Base-by-base conservation (phyloP, 2,113 vertebrate genomes). In the Talpa occidentalis region DNA sequence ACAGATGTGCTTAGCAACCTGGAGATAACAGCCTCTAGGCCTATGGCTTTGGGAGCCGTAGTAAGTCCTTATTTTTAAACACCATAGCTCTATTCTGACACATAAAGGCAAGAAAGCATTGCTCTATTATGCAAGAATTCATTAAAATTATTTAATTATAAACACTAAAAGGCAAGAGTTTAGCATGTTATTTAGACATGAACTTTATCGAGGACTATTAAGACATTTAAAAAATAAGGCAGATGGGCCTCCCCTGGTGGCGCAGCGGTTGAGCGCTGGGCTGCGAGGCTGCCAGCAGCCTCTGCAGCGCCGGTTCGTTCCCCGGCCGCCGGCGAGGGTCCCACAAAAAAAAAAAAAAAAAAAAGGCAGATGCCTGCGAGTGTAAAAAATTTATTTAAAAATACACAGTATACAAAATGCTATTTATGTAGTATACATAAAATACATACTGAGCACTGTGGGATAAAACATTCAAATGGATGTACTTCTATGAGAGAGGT, bases 171-270 rank as follows among this genome's bases (percentile, higher is more conserved):
- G 54, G 49, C 73, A 79, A 28, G 42, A 42, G 26, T 40, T 74
- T 6, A 80, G 40, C 11, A 85, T 28, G 1, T 84, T 79, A 67
- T 69, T 90, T 56, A 67, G 47, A 95, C 10, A 77, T n/a, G 66
- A 88, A 49, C 14, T 92, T 91, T 79, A 72, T 42, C 44, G 77
- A 95, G 54, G 47, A 96, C 24, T 88, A 9, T 44, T 56, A 54
- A 76, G 70, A 74, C 21, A 67, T 64, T 77, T 92, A 88, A 69
- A 83, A 78, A 12, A 15, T 80, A 87, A 70, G 70, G 35, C 28
- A 22, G 40, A 79, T 79, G n/a, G n/a, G n/a, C n/a, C n/a, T n/a
- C n/a, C n/a, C n/a, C n/a, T n/a, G n/a, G n/a, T n/a, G n/a, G n/a
- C n/a, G n/a, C n/a, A n/a, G n/a, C n/a, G n/a, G n/a, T n/a, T n/a